Base-by-base conservation (phyloP, 1,140 invertebrate genomes). In the Pogonus chalceus region DNA sequence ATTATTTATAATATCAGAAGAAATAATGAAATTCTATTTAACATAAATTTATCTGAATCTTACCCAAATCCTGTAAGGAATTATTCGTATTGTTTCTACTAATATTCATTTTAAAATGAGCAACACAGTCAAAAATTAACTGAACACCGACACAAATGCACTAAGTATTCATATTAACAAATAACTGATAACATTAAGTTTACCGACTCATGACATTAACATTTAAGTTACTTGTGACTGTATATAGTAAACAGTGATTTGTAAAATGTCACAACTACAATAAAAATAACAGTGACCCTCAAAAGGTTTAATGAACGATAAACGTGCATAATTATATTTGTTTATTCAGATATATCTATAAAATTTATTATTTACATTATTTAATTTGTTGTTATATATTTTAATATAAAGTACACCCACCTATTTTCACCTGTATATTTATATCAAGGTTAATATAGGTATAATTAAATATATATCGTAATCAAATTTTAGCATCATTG, bases 141-240 rank as follows among this genome's bases (percentile, higher is more conserved):
- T 14, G 26, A 31, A 31, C 26, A 31, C n/a, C 26, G 26, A 31
- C 26, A 7, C 7, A 31, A 31, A 7, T 31, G 26, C 14, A 22
- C 16, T 12, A 12, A n/a, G 24, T n/a, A 3, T 3, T 61, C 54
- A 58, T 56, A 56, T 56, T 37, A 48, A 39, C 53, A 54, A 43
- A 35, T 35, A 14, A 26, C 52, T 62, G 58, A 58, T 58, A 56
- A 46, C n/a, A 16, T 47, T 51, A 21, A 37, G 55, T 56, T 51
- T 52, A 26, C 60, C 58, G 63, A 56, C 62, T n/a, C 58, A 62
- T 60, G 53, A 51, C 22, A 35, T 54, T 37, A 35, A n/a, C n/a
- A n/a, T n/a, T n/a, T n/a, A n/a, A n/a, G n/a, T n/a, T n/a, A n/a
- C n/a, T n/a, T 21, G 53, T 56, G 39, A 60, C 48, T 47, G 18